Conservation (phyloP, 2,888 invertebrate genomes). For the Xanthia icteritia region DNA sequence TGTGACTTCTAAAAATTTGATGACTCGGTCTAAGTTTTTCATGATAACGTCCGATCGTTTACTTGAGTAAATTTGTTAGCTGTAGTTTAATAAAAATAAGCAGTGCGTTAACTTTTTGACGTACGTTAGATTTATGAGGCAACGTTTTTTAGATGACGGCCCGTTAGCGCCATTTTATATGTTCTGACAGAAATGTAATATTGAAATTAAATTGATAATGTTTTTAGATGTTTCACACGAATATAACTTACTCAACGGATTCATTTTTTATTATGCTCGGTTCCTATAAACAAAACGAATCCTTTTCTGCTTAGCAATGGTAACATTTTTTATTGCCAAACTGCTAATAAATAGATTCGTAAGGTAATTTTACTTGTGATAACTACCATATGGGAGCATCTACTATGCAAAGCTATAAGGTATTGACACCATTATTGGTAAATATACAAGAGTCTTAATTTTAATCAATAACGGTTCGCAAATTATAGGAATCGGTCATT, state of each 20-base stretch:
- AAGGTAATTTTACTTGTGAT: too few species aligned
- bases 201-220: background rate
- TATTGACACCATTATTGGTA: too few species aligned
- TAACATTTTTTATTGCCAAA: too few species aligned
- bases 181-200: background rate
- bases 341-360: too few species aligned
- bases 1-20: conserved; percentile 19
- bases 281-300: too few species aligned
- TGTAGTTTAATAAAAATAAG: conserved; percentile 19
- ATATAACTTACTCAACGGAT: background rate
- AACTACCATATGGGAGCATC: too few species aligned
- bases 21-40: background rate
- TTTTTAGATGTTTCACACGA: background rate
- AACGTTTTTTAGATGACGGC: conserved; percentile 4
- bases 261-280: background rate
- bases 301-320: too few species aligned
- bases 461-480: too few species aligned
- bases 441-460: too few species aligned
- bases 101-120: conserved; percentile 34
- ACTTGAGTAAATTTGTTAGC: background rate
- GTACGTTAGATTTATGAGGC: conserved; percentile 1
- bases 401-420: too few species aligned
- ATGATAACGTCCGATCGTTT: conserved; percentile 28
- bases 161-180: background rate
- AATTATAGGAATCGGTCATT: too few species aligned